phyloP scores from a whole-genome alignment of 2,797 vertebrate genomes.

The Enteromius viviparus region DNA sequence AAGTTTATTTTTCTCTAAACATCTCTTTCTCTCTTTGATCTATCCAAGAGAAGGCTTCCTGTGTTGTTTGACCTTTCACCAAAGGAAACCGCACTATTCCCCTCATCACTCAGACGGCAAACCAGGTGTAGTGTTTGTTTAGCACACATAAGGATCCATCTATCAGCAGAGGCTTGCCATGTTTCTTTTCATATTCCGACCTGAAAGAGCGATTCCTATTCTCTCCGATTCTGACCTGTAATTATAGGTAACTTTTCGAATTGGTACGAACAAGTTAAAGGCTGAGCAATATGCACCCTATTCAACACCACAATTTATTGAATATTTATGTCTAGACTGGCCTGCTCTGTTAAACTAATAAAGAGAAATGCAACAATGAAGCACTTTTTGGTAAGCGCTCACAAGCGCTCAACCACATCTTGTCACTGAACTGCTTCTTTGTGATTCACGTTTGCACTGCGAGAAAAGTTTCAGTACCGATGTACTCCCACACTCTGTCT shows the following conservation, averaged over 20 bases:
- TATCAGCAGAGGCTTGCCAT: constrained; percentile 57
- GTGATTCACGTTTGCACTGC: constrained; percentile 34
- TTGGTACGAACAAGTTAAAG: constrained; percentile 59
- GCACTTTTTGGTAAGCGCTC: constrained; percentile 29
- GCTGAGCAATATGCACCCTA: constrained; percentile 40
- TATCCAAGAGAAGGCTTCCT: constrained; percentile 46
- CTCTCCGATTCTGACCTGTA: constrained; percentile 32
- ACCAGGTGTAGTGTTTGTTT: constrained; percentile 56
- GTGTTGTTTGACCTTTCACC: constrained; percentile 58
- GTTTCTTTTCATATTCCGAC: constrained; percentile 45
- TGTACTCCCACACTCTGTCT: background rate
- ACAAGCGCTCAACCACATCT: constrained; percentile 36
- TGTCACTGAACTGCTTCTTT: constrained; percentile 9
- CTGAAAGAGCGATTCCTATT: background rate
- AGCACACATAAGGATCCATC: constrained; percentile 58
- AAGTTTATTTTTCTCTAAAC: constrained; percentile 24
- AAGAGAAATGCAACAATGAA: constrained; percentile 47
- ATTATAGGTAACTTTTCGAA: constrained; percentile 56
- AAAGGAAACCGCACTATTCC: constrained; percentile 47
- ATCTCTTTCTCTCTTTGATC: constrained; percentile 30
- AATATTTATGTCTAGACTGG: constrained; percentile 52
- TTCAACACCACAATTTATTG: constrained; percentile 54
- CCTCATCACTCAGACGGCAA: constrained; percentile 58
- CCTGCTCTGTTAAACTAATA: constrained; percentile 54
- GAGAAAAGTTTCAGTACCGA: background rate